Conservation (phyloP, 2,113 vertebrate genomes). For the Catharus minimus region DNA sequence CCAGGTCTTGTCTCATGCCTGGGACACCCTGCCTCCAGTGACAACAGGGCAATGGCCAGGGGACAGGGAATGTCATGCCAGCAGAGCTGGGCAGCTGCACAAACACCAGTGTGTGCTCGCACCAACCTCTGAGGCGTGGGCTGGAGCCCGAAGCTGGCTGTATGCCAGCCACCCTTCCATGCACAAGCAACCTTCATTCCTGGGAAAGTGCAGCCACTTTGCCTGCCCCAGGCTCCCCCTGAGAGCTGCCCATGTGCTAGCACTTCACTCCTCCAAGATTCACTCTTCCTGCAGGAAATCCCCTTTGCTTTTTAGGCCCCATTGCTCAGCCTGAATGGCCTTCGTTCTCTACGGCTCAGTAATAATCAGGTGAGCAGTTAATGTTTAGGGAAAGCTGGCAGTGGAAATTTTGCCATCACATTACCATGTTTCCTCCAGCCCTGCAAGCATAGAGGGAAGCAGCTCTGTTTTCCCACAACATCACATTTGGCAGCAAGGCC, state of each 20-base stretch:
- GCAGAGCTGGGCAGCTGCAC: background rate
- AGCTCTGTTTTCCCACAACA: background rate
- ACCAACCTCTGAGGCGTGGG: background rate
- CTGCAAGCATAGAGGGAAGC: background rate
- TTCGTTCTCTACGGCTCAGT: background rate
- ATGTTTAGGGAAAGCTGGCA: slow-evolving; percentile 35
- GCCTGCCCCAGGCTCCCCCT: background rate
- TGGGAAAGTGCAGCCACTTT: background rate
- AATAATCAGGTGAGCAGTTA: slow-evolving; percentile 32
- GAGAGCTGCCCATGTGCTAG: background rate
- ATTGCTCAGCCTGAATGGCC: background rate
- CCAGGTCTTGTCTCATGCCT: background rate
- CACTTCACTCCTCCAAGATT: background rate
- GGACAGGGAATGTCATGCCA: background rate
- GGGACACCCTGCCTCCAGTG: background rate
- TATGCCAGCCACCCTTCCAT: background rate
- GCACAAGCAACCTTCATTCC: background rate
- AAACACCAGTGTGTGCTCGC: background rate
- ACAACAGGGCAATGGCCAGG: background rate
- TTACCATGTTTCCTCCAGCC: background rate
- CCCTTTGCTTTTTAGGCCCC: background rate
- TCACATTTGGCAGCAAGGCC: background rate
- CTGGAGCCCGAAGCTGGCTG: background rate
- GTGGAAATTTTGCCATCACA: background rate
- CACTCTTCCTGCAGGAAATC: background rate